Percentiles rank a stretch among this genome's conserved stretches.
Evolutionary conservation across 2,888 invertebrate genomes (phyloP).

Genomic region (Deroplatys truncata): DNA sequence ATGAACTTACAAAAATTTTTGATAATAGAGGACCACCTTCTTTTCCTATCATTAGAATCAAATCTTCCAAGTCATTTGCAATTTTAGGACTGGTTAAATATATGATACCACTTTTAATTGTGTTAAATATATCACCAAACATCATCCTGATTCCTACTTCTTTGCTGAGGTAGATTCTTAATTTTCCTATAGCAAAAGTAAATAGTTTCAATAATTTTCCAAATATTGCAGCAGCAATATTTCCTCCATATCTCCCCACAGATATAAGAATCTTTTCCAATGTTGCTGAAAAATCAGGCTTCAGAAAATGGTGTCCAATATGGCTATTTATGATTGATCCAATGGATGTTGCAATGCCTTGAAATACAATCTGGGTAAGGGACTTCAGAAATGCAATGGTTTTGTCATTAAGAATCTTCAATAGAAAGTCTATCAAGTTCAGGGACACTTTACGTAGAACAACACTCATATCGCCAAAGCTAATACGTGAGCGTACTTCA

Average conservation of each 20-base stretch:
- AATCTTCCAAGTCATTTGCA: neutral
- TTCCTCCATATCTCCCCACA: neutral
- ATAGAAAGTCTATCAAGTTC: neutral
- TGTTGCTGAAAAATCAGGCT: neutral
- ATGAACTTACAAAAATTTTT: neutral
- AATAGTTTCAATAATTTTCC: neutral
- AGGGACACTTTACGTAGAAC: neutral
- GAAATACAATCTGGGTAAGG: neutral
- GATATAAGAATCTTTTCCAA: neutral
- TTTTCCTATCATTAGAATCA: neutral
- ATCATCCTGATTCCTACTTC: neutral
- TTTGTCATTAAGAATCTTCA: neutral
- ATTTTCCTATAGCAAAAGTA: neutral
- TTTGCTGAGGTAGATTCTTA: neutral
- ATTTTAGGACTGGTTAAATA: neutral
- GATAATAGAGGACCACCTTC: neutral
- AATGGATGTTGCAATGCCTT: neutral
- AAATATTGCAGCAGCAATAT: neutral
- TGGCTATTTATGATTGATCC: neutral
- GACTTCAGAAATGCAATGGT: neutral
- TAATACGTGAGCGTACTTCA: neutral
- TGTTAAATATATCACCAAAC: neutral
- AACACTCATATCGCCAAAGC: neutral
- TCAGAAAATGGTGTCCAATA: neutral
- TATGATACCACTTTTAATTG: neutral